These are phyloP conservation scores for Macrophya alboannulata DNA, from an alignment of 2,888 invertebrate species.

Conservation along the genomic window DNA sequence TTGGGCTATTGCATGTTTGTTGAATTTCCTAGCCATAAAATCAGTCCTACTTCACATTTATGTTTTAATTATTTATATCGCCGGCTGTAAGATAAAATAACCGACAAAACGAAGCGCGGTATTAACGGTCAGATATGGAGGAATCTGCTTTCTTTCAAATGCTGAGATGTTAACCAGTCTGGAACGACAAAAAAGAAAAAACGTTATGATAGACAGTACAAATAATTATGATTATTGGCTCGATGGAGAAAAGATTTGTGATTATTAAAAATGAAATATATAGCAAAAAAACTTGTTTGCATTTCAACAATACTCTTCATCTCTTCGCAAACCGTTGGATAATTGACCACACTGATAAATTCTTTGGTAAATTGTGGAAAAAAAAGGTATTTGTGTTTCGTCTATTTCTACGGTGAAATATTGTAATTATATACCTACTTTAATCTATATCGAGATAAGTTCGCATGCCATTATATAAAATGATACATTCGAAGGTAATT, in stretches of 20 bases:
- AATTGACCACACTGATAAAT: not conserved
- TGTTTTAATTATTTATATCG: not conserved
- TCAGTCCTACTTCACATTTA: not conserved
- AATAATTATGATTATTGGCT: not conserved
- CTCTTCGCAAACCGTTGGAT: not conserved
- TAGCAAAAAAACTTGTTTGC: not conserved
- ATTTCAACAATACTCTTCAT: not conserved
- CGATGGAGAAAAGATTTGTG: not conserved
- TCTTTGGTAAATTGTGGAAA: not conserved
- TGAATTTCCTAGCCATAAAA: not conserved
- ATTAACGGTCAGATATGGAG: not conserved
- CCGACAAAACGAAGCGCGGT: not conserved
- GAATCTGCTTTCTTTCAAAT: conserved; percentile 6
- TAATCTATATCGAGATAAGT: not conserved
- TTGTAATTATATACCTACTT: not conserved
- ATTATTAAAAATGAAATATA: not conserved
- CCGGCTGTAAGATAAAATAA: not conserved
- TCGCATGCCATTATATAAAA: not conserved
- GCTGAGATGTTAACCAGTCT: not conserved
- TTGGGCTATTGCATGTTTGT: not conserved
- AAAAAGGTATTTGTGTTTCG: not conserved
- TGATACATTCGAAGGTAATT: not conserved
- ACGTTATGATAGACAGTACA: not conserved
- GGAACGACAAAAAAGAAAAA: not conserved
- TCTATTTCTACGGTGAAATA: not conserved